These are phyloP conservation scores for Drosophila sechellia DNA, from an alignment of 1,140 invertebrate species.

Conservation along the genomic window DNA sequence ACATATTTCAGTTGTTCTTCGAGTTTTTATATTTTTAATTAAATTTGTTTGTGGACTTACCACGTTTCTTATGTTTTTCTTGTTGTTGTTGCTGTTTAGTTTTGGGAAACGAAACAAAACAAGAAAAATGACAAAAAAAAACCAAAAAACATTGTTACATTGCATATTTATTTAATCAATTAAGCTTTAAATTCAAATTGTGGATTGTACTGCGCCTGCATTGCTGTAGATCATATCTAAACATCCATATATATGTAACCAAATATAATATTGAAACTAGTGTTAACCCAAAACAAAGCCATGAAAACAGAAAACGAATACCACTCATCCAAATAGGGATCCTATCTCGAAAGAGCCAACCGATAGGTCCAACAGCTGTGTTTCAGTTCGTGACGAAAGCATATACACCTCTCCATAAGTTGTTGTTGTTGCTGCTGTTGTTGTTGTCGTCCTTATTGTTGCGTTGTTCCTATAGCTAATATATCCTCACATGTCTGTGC, in stretches of 20 bases:
- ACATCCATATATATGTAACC: slow-evolving; percentile 27
- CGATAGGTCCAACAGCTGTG: slow-evolving; percentile 15
- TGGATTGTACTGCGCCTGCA: slow-evolving; percentile 35
- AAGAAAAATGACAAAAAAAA: slow-evolving; percentile 5
- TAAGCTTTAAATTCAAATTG: slow-evolving; percentile 21
- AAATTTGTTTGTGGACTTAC: slow-evolving; percentile 14
- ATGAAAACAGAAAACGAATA: not conserved
- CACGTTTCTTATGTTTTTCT: slow-evolving; percentile 35
- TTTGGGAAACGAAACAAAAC: slow-evolving; percentile 26
- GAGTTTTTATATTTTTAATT: slow-evolving; percentile 23
- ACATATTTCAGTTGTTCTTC: slow-evolving; percentile 25
- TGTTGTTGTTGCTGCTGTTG: slow-evolving; percentile 25
- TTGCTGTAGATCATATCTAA: slow-evolving; percentile 31
- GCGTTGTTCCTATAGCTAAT: slow-evolving; percentile 29
- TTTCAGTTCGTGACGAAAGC: slow-evolving; percentile 30
- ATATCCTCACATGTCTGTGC: slow-evolving; percentile 10
- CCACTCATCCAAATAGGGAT: not conserved
- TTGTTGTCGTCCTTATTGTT: slow-evolving; percentile 34
- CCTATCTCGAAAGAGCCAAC: not conserved
- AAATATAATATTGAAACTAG: not conserved
- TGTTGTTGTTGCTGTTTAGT: slow-evolving; percentile 48
- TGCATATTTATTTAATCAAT: slow-evolving; percentile 20
- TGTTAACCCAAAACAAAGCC: not conserved
- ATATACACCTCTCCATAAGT: slow-evolving; percentile 26
- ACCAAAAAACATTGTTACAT: slow-evolving; percentile 5